phyloP scores from a whole-genome alignment of 2,113 vertebrate genomes.

The Rhinichthys klamathensis region DNA sequence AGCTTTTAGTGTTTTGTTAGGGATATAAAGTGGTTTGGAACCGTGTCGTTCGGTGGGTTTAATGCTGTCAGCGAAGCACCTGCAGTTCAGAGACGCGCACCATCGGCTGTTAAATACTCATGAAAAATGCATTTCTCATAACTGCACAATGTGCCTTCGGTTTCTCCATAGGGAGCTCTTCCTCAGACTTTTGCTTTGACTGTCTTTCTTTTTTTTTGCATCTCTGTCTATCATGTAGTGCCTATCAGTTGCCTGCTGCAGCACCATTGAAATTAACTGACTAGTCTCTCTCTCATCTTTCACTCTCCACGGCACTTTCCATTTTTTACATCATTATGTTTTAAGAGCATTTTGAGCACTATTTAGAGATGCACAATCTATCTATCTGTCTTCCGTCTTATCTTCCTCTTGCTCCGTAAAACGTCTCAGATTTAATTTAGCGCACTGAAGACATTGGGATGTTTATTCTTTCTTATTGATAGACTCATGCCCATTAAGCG shows the following conservation, averaged over 20 bases:
- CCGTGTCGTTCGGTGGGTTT: not conserved
- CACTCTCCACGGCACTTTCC: not conserved
- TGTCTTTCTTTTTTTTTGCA: not conserved
- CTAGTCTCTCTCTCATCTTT: not conserved
- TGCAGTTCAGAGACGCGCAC: constrained; percentile 8
- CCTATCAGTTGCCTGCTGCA: constrained; percentile 34
- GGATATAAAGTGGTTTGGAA: not conserved
- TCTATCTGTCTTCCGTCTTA: not conserved
- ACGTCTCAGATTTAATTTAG: constrained; percentile 18
- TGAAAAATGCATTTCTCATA: constrained; percentile 50
- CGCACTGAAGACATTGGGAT: not conserved
- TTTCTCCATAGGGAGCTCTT: constrained; percentile 21
- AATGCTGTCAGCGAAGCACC: constrained; percentile 33
- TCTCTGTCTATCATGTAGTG: constrained; percentile 18
- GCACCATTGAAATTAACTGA: not conserved
- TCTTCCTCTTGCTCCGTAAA: not conserved
- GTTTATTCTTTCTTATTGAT: constrained; percentile 4
- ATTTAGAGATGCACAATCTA: not conserved
- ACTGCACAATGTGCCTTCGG: constrained; percentile 25
- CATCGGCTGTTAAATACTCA: constrained; percentile 29
- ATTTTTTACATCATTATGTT: not conserved
- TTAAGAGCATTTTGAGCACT: constrained; percentile 20
- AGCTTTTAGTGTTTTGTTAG: constrained; percentile 13
- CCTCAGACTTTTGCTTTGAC: not conserved
- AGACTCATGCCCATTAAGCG: constrained; percentile 25